phyloP scores from a whole-genome alignment of 2,888 invertebrate species.

The Callosobruchus maculatus region DNA sequence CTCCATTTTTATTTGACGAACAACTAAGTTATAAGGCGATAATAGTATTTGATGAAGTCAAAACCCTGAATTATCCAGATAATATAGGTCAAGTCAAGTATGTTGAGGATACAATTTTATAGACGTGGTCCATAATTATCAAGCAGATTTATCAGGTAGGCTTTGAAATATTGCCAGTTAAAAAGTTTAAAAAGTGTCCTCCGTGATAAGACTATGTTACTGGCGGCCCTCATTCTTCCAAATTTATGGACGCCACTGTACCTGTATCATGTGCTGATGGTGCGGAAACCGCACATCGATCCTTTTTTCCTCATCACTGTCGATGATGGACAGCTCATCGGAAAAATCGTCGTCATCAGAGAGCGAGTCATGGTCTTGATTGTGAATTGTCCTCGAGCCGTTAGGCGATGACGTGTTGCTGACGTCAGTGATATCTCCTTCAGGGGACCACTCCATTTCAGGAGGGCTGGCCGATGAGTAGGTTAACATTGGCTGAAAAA shows the following conservation, averaged over 20 bases:
- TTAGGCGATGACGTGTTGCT: slow-evolving; percentile 41
- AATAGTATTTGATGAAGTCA: too few relatives aligned
- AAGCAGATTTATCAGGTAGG: too few relatives aligned
- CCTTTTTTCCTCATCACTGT: slow-evolving; percentile 71
- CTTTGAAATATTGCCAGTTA: too few relatives aligned
- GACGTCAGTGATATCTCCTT: slow-evolving; percentile 45
- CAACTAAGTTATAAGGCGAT: too few relatives aligned
- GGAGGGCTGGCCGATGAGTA: slow-evolving; percentile 23
- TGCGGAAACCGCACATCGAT: slow-evolving; percentile 33
- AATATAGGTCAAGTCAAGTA: too few relatives aligned
- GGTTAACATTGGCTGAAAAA: slow-evolving; percentile 38
- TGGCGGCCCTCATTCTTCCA: too few relatives aligned
- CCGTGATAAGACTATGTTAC: too few relatives aligned
- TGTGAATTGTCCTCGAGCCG: slow-evolving; percentile 20
- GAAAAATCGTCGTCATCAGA: slow-evolving; percentile 61
- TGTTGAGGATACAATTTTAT: too few relatives aligned
- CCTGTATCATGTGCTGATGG: slow-evolving; percentile 32
- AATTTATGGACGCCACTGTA: slow-evolving; percentile 11
- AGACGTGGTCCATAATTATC: too few relatives aligned
- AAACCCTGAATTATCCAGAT: too few relatives aligned
- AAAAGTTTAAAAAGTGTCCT: too few relatives aligned
- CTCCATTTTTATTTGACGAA: too few relatives aligned
- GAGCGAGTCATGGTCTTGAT: slow-evolving; percentile 44
- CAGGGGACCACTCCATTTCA: slow-evolving; percentile 45
- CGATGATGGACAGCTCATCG: slow-evolving; percentile 73